A percentile compares a stretch with the other conserved stretches of the same genome.
Conservation (phyloP, 2,888 invertebrate species). For the Blastobasis lacticolella region DNA sequence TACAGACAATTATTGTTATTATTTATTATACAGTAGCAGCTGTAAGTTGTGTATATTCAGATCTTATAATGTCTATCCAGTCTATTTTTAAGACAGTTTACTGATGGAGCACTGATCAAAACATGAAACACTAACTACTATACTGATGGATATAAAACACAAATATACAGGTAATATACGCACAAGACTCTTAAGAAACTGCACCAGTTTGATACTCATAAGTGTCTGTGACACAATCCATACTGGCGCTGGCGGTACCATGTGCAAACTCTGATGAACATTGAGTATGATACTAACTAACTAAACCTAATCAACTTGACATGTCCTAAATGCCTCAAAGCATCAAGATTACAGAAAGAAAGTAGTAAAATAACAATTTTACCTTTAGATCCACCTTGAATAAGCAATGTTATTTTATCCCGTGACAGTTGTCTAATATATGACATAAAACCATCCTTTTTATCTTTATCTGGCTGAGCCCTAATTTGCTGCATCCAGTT, state of each 20-base stretch:
- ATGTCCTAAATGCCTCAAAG: not conserved
- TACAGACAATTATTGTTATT: constrained; percentile 1
- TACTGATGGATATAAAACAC: too few relatives aligned
- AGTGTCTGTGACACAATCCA: too few relatives aligned
- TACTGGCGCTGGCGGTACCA: too few relatives aligned
- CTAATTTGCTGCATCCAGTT: constrained; percentile 75
- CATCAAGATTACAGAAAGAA: not conserved
- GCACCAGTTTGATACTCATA: too few relatives aligned
- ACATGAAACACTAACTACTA: too few relatives aligned
- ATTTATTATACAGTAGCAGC: not conserved
- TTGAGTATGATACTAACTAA: not conserved
- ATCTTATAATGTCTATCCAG: too few relatives aligned
- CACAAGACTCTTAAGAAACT: too few relatives aligned
- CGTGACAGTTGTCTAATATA: constrained; percentile 66
- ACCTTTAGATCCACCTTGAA: constrained; percentile 64
- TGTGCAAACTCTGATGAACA: too few relatives aligned
- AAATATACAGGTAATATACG: too few relatives aligned
- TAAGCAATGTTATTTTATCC: constrained; percentile 64
- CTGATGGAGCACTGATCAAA: too few relatives aligned
- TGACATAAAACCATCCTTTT: constrained; percentile 64
- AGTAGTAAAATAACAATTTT: constrained; percentile 5
- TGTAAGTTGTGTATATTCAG: too few relatives aligned
- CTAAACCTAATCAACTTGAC: not conserved
- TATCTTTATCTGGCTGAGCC: constrained; percentile 54
- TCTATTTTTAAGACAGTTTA: too few relatives aligned